These are phyloP conservation scores for Rhegmatorhina hoffmannsi DNA, from an alignment of 2,113 vertebrate species.

Conservation along the genomic window DNA sequence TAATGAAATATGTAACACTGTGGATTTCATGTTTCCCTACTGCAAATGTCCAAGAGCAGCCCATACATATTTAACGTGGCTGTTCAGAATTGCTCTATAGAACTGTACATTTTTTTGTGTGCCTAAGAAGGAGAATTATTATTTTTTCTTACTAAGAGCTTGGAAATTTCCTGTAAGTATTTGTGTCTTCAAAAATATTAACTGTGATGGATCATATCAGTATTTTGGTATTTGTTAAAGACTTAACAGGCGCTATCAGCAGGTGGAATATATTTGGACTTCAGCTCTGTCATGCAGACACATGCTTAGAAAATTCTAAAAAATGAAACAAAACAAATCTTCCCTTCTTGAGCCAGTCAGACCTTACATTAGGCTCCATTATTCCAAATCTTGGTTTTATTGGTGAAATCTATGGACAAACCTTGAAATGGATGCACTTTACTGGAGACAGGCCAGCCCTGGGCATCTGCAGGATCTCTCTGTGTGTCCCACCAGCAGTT, in stretches of 20 bases:
- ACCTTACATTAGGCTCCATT: neutral
- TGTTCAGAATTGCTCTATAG: neutral
- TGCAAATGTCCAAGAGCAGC: neutral
- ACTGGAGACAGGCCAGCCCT: neutral
- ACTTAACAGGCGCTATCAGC: neutral
- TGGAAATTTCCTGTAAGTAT: neutral
- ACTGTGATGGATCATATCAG: neutral
- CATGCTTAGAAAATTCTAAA: neutral
- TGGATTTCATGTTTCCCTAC: slow-evolving; percentile 2
- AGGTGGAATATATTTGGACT: neutral
- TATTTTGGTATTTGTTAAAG: neutral
- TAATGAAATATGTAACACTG: neutral
- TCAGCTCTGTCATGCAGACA: neutral
- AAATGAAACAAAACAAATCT: neutral
- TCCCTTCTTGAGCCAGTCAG: neutral
- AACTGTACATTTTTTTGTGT: neutral
- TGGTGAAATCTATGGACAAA: neutral
- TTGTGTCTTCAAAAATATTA: neutral
- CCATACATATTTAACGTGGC: neutral
- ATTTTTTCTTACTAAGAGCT: neutral
- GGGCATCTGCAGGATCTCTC: neutral
- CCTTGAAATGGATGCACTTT: neutral
- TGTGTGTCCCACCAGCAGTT: accelerated
- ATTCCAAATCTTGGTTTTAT: neutral
- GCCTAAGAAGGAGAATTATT: neutral